Base-by-base conservation (phyloP, 2,888 invertebrate species). In the Theretra japonica region DNA sequence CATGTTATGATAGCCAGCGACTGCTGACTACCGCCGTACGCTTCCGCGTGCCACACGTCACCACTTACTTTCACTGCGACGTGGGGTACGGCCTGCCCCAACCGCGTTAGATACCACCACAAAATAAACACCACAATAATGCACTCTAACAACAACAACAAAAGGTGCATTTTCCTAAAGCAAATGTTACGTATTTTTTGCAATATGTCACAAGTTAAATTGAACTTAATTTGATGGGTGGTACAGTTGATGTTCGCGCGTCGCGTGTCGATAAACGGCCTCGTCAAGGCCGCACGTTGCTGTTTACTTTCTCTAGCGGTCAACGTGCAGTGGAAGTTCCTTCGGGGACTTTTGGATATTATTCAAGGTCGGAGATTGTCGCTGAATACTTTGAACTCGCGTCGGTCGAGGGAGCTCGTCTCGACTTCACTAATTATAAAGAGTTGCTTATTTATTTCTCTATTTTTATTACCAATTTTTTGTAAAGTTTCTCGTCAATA, bases 281-380 rank as follows among this genome's bases (percentile, higher is more conserved):
- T 90, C 88, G 81, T 84, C 89, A 93, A 92, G 92, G 92, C 89
- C 92, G 88, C 86, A 83, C 85, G 88, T 87, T 83, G 84, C 84
- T 91, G 88, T 92, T 92, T 90, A 90, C 93, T 93, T 93, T 93
- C 93, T 90, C 91, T 89, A 87, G 88, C 90, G 92, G 91, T 91
- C 91, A 91, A 87, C 85, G 90, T 88, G 90, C 90, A 91, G 80
- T 82, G 77, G 79, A 77, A 80, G 80, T 84, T 82, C 76, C 76
- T 79, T 77, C 77, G 76, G 76, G 78, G 79, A 80, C 78, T 83
- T 85, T 86, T 86, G 83, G 79, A 81, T 79, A 81, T 79, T 77
- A 78, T 82, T 87, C 90, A 90, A 90, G 90, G 91, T 88, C 88
- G 83, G 75, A 48, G 59, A 68, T 58, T 72, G 53, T 41, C 69